A percentile compares a stretch with the other conserved stretches of the same genome.
phyloP scores from a whole-genome alignment of 1,140 invertebrate genomes.

The Sycophaga agraensis region DNA sequence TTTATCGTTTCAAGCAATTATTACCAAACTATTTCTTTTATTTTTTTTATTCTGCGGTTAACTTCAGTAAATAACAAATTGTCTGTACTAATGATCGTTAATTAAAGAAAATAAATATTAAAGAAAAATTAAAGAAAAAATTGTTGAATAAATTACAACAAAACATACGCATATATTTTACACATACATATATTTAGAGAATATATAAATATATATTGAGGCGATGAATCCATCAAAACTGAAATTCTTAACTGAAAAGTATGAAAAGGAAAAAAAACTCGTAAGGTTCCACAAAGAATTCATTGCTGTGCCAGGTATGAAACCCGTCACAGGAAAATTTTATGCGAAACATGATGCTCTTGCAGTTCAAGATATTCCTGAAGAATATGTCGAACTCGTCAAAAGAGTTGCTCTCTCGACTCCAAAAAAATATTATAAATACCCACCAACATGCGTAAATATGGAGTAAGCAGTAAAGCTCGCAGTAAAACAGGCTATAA shows the following conservation, averaged over 20 bases:
- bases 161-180: no score
- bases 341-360: conserved; percentile 46
- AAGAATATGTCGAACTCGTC: conserved; percentile 42
- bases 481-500: neutral
- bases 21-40: no score
- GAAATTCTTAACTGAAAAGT: conserved; percentile 42
- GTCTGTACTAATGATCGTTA: no score
- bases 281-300: conserved; percentile 39
- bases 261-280: conserved; percentile 38
- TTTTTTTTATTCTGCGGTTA: no score
- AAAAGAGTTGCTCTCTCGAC: conserved; percentile 25
- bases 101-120: no score
- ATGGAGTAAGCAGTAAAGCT: conserved; percentile 41
- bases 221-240: conserved; percentile 39
- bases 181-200: no score
- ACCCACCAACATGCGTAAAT: conserved; percentile 41
- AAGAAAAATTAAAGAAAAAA: no score
- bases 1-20: no score
- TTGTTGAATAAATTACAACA: no score
- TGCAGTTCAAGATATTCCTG: conserved; percentile 22
- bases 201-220: no score
- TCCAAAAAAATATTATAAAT: conserved; percentile 42
- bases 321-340: conserved; percentile 44
- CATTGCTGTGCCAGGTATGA: conserved; percentile 27
- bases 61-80: no score